A percentile compares a stretch with the other conserved stretches of the same genome.
Evolutionary conservation across 2,888 invertebrate genomes (phyloP).

Genomic region (Drosophila sordidula): DNA sequence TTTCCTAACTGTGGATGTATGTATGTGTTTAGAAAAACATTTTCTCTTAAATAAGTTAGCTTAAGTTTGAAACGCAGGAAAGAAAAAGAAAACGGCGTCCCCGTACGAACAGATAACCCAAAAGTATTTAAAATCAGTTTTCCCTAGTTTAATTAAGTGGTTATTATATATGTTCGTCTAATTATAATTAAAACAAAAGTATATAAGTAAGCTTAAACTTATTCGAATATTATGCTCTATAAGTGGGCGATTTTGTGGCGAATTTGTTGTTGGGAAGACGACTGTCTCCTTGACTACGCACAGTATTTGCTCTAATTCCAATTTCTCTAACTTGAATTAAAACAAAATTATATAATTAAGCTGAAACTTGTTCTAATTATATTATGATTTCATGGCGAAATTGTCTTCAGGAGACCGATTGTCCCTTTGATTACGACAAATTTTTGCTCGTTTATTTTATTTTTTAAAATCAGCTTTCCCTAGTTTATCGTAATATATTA

Average conservation of each 20-base stretch:
- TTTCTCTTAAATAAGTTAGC: background rate
- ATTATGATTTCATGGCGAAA: background rate
- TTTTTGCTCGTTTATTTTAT: background rate
- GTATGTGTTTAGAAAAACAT: background rate
- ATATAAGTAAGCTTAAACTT: background rate
- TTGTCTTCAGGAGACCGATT: constrained; percentile 1
- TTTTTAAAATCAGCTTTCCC: background rate
- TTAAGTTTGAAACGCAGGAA: too few relatives aligned
- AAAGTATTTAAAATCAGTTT: too few relatives aligned
- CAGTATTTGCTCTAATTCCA: too few relatives aligned
- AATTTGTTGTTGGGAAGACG: constrained; percentile 2
- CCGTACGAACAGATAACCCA: too few relatives aligned
- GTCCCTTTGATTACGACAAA: constrained; percentile 8
- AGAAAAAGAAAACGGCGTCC: too few relatives aligned
- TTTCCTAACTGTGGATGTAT: background rate
- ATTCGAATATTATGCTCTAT: background rate
- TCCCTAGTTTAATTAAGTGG: background rate
- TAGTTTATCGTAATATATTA: background rate
- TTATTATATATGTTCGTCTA: background rate
- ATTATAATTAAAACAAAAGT: too few relatives aligned
- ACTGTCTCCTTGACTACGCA: constrained; percentile 10
- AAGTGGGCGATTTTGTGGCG: background rate
- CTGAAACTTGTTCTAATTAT: background rate
- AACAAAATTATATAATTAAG: background rate
- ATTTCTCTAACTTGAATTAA: too few relatives aligned